Percentiles rank a stretch among this genome's conserved stretches.
These are phyloP conservation scores for Tricholaema leucomelas DNA, from an alignment of 2,113 vertebrate genomes.

Conservation along the genomic window DNA sequence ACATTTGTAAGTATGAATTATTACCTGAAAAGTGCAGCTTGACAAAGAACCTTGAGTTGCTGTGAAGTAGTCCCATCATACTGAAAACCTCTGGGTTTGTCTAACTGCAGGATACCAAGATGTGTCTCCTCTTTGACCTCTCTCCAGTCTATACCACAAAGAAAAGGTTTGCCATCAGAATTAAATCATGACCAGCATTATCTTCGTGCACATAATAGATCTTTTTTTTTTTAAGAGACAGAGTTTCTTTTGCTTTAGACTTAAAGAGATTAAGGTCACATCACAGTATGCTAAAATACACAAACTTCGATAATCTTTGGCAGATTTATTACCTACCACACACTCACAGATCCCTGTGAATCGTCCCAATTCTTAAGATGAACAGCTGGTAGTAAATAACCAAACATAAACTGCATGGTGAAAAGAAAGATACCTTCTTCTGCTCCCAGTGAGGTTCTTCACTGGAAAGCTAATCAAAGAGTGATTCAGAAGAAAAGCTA, in stretches of 20 bases:
- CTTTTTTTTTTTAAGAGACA: slow-evolving; percentile 48
- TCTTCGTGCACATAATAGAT: slow-evolving; percentile 25
- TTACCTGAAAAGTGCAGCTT: slow-evolving; percentile 47
- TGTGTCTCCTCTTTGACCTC: slow-evolving; percentile 8
- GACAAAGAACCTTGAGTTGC: slow-evolving; percentile 26
- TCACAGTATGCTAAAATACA: slow-evolving; percentile 61
- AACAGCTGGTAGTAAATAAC: slow-evolving; percentile 60
- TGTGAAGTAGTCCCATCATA: slow-evolving; percentile 20
- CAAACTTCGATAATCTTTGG: slow-evolving; percentile 60
- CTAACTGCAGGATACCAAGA: not conserved
- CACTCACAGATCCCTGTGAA: slow-evolving; percentile 35
- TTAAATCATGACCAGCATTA: slow-evolving; percentile 7
- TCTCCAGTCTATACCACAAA: slow-evolving; percentile 36
- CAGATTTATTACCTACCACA: slow-evolving; percentile 62
- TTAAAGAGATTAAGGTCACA: slow-evolving; percentile 60
- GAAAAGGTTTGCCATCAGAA: slow-evolving; percentile 5
- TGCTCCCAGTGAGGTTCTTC: not conserved
- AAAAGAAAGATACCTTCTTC: slow-evolving; percentile 18
- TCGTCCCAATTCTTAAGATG: slow-evolving; percentile 44
- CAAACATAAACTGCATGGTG: slow-evolving; percentile 38
- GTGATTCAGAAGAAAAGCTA: slow-evolving; percentile 16
- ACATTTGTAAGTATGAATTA: slow-evolving; percentile 10
- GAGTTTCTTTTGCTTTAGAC: slow-evolving; percentile 53
- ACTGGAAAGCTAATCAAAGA: slow-evolving; percentile 30
- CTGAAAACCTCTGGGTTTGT: not conserved